These are phyloP conservation scores for Aurelia sp. DNA, from an alignment of 30 jellyfish, hydroid and myxozoan species.

Conservation along the genomic window DNA sequence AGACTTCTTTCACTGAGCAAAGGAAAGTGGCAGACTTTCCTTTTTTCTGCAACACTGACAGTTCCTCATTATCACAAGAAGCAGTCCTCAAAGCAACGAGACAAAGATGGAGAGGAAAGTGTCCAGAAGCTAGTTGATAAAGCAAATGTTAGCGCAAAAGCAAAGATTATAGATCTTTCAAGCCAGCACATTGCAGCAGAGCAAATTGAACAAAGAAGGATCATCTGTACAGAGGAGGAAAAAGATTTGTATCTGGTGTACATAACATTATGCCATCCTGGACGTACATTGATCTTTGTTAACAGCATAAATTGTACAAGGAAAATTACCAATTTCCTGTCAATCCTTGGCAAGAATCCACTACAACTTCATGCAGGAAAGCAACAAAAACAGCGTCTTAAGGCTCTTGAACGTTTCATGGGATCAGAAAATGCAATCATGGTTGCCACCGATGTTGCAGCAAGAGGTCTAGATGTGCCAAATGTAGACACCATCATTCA, in stretches of 20 bases:
- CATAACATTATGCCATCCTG: constrained; percentile 75
- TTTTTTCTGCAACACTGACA: constrained; percentile 95
- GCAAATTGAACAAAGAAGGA: constrained; percentile 62
- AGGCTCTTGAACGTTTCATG: constrained; percentile 74
- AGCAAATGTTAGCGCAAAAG: constrained; percentile 67
- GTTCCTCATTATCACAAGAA: constrained; percentile 78
- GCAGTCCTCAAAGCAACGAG: constrained; percentile 13
- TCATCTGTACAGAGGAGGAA: constrained; percentile 86
- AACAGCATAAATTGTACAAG: constrained; percentile 80
- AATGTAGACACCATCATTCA: constrained; percentile 84
- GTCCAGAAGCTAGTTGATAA: constrained; percentile 74
- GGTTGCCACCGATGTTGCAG: constrained; percentile 98
- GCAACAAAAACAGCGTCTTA: constrained; percentile 91
- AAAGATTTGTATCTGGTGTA: constrained; percentile 78
- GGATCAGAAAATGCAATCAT: constrained; percentile 57
- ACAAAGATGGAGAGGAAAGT: constrained; percentile 28
- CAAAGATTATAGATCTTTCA: constrained; percentile 83
- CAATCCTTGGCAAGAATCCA: constrained; percentile 76
- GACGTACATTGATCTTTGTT: constrained; percentile 88
- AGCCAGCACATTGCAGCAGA: constrained; percentile 90
- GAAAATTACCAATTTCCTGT: constrained; percentile 58
- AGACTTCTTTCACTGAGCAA: constrained; percentile 30
- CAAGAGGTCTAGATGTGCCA: constrained; percentile 97
- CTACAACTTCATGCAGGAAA: constrained; percentile 90
- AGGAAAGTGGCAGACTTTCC: constrained; percentile 74